Conservation (phyloP, 2,888 invertebrate genomes). For the Chromoteleia sp. region DNA sequence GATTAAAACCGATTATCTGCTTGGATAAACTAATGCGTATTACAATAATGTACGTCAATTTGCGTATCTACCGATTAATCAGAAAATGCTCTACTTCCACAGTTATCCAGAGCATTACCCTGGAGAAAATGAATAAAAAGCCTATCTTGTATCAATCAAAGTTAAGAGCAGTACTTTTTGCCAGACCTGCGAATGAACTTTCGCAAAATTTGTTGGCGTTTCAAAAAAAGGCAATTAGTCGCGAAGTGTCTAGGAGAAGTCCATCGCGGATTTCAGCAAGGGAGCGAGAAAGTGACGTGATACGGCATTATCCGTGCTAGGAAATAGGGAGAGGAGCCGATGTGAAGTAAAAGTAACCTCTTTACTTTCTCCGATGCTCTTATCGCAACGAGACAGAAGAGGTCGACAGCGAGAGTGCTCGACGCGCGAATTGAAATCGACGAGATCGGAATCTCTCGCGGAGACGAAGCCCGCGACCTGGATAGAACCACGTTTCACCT, state of each 20-base stretch:
- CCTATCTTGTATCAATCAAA: too few species aligned
- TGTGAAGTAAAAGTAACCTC: conserved; percentile 73
- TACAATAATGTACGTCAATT: too few species aligned
- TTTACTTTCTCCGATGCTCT: conserved; percentile 76
- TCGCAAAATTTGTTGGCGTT: conserved; percentile 1
- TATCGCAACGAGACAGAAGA: conserved; percentile 56
- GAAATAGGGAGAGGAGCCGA: conserved; percentile 58
- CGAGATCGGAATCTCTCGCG: conserved; percentile 58
- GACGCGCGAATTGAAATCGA: conserved; percentile 62
- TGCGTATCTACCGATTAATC: too few species aligned
- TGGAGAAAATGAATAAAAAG: too few species aligned
- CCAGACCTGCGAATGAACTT: not conserved
- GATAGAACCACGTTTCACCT: conserved; percentile 62
- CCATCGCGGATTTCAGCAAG: not conserved
- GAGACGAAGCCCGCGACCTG: conserved; percentile 67
- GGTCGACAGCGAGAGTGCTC: conserved; percentile 78
- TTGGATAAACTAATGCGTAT: too few species aligned
- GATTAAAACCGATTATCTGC: too few species aligned
- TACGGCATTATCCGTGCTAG: conserved; percentile 40
- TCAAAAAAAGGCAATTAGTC: not conserved
- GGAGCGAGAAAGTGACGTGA: conserved; percentile 63
- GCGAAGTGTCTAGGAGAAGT: conserved; percentile 4
- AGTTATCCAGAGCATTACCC: too few species aligned
- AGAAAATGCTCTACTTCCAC: too few species aligned
- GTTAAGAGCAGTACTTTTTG: too few species aligned